phyloP scores from a whole-genome alignment of 1,140 invertebrate genomes.

The Anoplophora glabripennis region DNA sequence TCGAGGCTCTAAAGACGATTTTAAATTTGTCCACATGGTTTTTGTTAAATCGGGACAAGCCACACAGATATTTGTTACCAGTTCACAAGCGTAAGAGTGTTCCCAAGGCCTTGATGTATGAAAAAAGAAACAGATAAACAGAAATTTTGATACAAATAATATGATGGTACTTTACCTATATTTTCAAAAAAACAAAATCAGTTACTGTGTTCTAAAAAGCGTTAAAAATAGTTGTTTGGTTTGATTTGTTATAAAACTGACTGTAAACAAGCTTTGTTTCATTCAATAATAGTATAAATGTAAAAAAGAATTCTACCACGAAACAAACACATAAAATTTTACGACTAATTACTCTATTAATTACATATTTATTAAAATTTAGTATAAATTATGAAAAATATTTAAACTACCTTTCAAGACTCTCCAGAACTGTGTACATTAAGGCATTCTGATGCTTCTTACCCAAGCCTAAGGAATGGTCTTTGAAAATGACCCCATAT shows the following conservation, averaged over 20 bases:
- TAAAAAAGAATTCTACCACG: too few species aligned
- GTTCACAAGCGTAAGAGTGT: slow-evolving; percentile 59
- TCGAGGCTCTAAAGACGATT: slow-evolving; percentile 59
- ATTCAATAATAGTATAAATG: too few species aligned
- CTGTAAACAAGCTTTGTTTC: too few species aligned
- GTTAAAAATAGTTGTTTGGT: too few species aligned
- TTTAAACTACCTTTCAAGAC: slow-evolving; percentile 50
- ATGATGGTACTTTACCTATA: too few species aligned
- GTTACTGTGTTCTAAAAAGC: too few species aligned
- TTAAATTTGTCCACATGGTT: slow-evolving; percentile 57
- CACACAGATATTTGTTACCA: slow-evolving; percentile 63
- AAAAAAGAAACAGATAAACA: background rate
- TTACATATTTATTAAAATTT: too few species aligned
- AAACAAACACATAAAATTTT: too few species aligned
- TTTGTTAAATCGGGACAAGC: slow-evolving; percentile 71
- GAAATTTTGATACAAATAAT: too few species aligned
- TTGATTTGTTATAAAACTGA: too few species aligned
- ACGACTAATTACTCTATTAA: too few species aligned
- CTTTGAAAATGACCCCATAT: slow-evolving; percentile 65
- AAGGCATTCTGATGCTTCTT: slow-evolving; percentile 61
- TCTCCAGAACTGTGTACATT: slow-evolving; percentile 61
- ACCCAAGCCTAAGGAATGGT: slow-evolving; percentile 57
- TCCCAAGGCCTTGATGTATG: slow-evolving; percentile 56
- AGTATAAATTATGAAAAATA: background rate
- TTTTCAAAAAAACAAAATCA: too few species aligned